Conservation (phyloP, 2,888 invertebrate genomes). For the Enchytraeus crypticus region DNA sequence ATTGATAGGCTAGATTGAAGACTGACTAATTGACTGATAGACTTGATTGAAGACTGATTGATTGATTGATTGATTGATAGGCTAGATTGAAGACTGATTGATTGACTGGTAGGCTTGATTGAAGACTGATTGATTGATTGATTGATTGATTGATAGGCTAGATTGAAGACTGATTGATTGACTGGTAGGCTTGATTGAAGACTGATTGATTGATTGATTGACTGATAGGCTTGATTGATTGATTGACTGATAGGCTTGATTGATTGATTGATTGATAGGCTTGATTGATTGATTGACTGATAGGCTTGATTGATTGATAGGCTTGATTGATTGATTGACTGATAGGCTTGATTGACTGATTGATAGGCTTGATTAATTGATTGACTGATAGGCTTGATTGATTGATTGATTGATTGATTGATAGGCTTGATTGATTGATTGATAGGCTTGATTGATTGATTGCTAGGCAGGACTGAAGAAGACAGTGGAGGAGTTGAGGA, state of each 20-base stretch:
- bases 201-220: not conserved
- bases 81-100: not conserved
- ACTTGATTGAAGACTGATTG: not conserved
- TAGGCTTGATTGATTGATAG: too few relatives aligned
- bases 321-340: not conserved
- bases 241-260: constrained; percentile 55
- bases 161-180: constrained; percentile 53
- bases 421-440: not conserved
- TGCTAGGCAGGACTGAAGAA: constrained; percentile 58
- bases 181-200: not conserved
- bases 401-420: not conserved
- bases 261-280: not conserved
- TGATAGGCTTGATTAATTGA: constrained; percentile 57
- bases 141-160: constrained; percentile 41
- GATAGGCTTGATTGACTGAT: not conserved
- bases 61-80: not conserved
- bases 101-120: not conserved
- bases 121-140: not conserved
- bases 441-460: not conserved
- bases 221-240: not conserved
- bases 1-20: too few relatives aligned
- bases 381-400: constrained; percentile 65
- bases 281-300: constrained; percentile 29
- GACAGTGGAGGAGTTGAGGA: constrained; percentile 63
- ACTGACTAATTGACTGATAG: not conserved